These are phyloP conservation scores for Drosophila kikkawai DNA, from an alignment of 1,140 invertebrate species.

Conservation along the genomic window DNA sequence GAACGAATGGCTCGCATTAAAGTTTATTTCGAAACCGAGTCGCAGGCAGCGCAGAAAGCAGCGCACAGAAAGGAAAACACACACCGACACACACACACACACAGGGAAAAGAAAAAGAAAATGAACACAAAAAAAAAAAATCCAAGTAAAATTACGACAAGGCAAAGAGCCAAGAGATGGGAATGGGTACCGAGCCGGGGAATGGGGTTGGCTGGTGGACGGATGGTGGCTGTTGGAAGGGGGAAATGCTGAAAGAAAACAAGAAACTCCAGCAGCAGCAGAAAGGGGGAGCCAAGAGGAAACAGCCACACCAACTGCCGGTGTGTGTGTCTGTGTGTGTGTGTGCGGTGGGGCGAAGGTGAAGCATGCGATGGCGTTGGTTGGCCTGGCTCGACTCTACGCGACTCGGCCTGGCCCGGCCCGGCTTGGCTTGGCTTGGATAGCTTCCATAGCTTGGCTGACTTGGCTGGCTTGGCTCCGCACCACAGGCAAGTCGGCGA, in stretches of 20 bases:
- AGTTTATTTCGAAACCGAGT: slow-evolving; percentile 80
- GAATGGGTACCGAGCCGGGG: slow-evolving; percentile 18
- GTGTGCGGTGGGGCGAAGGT: slow-evolving; percentile 77
- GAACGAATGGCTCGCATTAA: slow-evolving; percentile 78
- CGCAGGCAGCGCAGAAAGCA: slow-evolving; percentile 62
- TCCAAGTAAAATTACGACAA: slow-evolving; percentile 82
- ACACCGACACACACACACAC: slow-evolving; percentile 36
- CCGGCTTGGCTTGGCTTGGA: slow-evolving; percentile 46
- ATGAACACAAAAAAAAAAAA: slow-evolving; percentile 49
- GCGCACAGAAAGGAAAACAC: slow-evolving; percentile 63
- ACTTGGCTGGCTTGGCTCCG: slow-evolving; percentile 37
- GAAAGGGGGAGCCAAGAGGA: background rate
- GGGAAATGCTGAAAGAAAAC: slow-evolving; percentile 69
- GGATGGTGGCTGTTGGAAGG: slow-evolving; percentile 11
- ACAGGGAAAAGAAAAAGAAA: slow-evolving; percentile 50
- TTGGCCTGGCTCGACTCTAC: slow-evolving; percentile 50
- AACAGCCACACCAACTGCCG: slow-evolving; percentile 64
- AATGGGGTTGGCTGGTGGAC: slow-evolving; percentile 14
- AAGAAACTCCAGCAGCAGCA: slow-evolving; percentile 71
- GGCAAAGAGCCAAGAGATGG: slow-evolving; percentile 50
- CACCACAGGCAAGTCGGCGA: slow-evolving; percentile 66
- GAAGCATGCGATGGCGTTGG: slow-evolving; percentile 77
- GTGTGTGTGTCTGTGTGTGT: slow-evolving; percentile 28
- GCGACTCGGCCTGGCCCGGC: slow-evolving; percentile 32
- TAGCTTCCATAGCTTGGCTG: slow-evolving; percentile 43